These are phyloP conservation scores for Echiichthys vipera DNA, from an alignment of 2,797 vertebrate genomes.

Conservation along the genomic window DNA sequence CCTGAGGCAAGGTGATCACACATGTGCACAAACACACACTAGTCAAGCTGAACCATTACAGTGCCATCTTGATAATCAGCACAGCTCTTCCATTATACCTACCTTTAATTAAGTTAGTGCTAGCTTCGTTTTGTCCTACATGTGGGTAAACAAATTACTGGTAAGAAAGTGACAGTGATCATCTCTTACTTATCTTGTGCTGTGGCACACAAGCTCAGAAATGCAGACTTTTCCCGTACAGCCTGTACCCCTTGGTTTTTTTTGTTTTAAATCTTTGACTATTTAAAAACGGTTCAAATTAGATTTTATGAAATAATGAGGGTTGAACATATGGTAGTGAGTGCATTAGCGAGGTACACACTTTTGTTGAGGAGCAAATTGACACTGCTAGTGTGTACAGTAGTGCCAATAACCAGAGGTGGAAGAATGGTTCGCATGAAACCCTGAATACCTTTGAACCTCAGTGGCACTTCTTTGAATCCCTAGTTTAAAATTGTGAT, in stretches of 20 bases:
- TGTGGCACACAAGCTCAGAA: neutral
- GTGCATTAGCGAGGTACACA: neutral
- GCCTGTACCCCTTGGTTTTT: neutral
- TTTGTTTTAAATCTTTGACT: neutral
- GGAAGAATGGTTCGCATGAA: conserved; percentile 1
- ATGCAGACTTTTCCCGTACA: neutral
- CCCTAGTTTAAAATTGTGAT: neutral
- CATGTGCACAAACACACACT: conserved; percentile 21
- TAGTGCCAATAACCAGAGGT: conserved; percentile 23
- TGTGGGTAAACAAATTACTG: neutral
- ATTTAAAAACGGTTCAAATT: neutral
- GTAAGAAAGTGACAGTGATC: neutral
- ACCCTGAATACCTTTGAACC: neutral
- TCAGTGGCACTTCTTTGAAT: neutral
- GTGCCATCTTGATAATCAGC: conserved; percentile 4
- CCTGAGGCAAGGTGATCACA: conserved; percentile 22
- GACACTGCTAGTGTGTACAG: conserved; percentile 30
- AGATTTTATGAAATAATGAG: neutral
- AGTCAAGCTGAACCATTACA: neutral
- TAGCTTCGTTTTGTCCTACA: neutral
- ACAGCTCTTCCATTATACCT: neutral
- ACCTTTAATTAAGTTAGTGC: neutral
- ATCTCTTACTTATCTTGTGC: neutral
- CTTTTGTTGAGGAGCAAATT: conserved; percentile 16
- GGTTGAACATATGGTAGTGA: neutral